A percentile compares a stretch with the other conserved stretches of the same genome.
phyloP scores from a whole-genome alignment of 2,888 invertebrate genomes.

The Drosophila mimetica region DNA sequence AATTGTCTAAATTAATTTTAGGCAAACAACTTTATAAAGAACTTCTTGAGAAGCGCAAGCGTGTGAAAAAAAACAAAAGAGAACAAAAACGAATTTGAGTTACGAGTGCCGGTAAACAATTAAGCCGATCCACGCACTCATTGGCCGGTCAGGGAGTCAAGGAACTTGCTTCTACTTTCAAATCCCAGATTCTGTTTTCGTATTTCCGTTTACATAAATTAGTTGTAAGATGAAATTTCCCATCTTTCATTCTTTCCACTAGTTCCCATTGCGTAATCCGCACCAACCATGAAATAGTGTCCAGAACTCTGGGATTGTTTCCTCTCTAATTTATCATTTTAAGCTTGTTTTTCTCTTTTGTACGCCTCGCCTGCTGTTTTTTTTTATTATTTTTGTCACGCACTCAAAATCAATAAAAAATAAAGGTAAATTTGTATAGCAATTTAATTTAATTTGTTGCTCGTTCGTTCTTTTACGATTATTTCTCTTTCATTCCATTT shows the following conservation, averaged over 20 bases:
- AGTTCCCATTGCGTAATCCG: conserved; percentile 45
- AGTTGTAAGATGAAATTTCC: conserved; percentile 35
- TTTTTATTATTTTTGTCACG: conserved; percentile 53
- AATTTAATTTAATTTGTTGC: conserved; percentile 56
- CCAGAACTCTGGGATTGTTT: conserved; percentile 31
- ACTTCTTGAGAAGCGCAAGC: conserved; percentile 60
- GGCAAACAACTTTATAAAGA: conserved; percentile 52
- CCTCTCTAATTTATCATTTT: conserved; percentile 32
- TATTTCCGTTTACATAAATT: conserved; percentile 73
- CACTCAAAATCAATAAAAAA: conserved; percentile 66
- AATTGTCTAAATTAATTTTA: conserved; percentile 64
- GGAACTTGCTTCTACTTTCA: conserved; percentile 71
- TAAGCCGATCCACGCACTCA: conserved; percentile 49
- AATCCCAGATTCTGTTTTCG: conserved; percentile 42
- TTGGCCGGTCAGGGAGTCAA: conserved; percentile 37
- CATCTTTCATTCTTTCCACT: conserved; percentile 32
- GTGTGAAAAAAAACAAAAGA: conserved; percentile 60
- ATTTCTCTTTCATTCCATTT: conserved; percentile 4
- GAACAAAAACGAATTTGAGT: conserved; percentile 59
- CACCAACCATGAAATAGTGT: conserved; percentile 53
- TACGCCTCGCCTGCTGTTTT: conserved; percentile 13
- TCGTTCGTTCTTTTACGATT: conserved; percentile 29
- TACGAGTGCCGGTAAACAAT: conserved; percentile 60
- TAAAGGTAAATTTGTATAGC: conserved; percentile 50
- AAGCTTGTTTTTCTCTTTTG: conserved; percentile 16